Percentiles rank a stretch among this genome's conserved stretches.
Conservation (phyloP, 2,888 invertebrate genomes). For the Pocota personata region DNA sequence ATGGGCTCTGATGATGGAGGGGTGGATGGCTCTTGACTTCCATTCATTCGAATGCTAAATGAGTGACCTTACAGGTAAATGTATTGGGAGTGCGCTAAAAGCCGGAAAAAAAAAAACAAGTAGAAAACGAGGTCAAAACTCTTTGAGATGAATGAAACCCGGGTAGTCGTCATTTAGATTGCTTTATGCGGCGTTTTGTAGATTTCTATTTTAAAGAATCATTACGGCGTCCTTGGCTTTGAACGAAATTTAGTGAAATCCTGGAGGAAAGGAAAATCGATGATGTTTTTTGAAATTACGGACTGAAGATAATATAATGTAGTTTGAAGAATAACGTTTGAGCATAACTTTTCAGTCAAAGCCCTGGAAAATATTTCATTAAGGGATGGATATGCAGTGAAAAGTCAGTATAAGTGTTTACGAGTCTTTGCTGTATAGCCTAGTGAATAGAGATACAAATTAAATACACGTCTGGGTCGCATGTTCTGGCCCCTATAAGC, state of each 20-base stretch:
- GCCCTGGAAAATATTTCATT: too few species aligned
- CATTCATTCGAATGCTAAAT: conserved; percentile 45
- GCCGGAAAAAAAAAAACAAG: conserved; percentile 22
- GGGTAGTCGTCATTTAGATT: conserved; percentile 14
- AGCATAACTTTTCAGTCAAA: too few species aligned
- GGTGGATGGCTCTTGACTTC: conserved; percentile 27
- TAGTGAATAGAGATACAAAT: too few species aligned
- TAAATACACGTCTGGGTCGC: too few species aligned
- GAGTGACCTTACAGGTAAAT: conserved; percentile 54
- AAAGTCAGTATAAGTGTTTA: too few species aligned
- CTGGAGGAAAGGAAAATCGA: not conserved
- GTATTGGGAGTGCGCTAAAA: conserved; percentile 20
- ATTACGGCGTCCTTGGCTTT: conserved; percentile 42
- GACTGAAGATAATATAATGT: not conserved
- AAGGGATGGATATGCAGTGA: too few species aligned
- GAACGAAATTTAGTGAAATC: not conserved
- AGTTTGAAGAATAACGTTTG: not conserved
- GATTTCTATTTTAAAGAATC: not conserved
- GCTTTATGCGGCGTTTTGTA: not conserved
- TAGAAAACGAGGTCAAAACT: conserved; percentile 36
- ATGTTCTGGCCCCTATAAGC: too few species aligned
- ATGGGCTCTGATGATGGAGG: conserved; percentile 16
- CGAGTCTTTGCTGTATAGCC: too few species aligned
- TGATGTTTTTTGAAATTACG: not conserved
- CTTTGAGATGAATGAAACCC: conserved; percentile 39